Evolutionary conservation across 2,797 vertebrate genomes (phyloP).

Genomic region (Pseudochaenichthys georgianus): DNA sequence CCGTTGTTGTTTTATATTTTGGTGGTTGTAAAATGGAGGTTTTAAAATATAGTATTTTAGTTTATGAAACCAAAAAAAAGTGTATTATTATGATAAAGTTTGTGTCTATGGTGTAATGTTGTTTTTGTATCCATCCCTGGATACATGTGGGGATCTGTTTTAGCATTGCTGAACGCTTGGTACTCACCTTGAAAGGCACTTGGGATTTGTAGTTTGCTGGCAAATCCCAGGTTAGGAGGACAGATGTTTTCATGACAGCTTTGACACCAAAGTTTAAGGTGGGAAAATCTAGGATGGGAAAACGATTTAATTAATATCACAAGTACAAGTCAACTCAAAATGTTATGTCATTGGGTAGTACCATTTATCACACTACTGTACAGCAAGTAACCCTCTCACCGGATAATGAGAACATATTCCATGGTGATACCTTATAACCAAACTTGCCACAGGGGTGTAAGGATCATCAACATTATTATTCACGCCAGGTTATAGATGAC

Average conservation of each 20-base stretch:
- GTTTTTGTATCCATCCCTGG: not conserved
- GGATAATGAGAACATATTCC: conserved; percentile 44
- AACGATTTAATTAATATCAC: conserved; percentile 52
- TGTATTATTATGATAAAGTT: not conserved
- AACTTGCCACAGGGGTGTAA: conserved; percentile 40
- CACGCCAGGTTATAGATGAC: conserved; percentile 59
- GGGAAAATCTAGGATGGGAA: conserved; percentile 89
- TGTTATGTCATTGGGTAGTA: conserved; percentile 49
- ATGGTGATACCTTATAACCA: conserved; percentile 40
- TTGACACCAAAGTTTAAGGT: conserved; percentile 97
- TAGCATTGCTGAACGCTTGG: not conserved
- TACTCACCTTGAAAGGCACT: conserved; percentile 94
- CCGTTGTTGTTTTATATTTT: not conserved
- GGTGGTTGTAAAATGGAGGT: not conserved
- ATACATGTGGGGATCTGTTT: not conserved
- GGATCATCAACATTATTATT: conserved; percentile 59
- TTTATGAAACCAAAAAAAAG: not conserved
- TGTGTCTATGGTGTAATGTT: not conserved
- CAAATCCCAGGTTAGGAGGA: conserved; percentile 98
- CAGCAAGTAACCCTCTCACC: conserved; percentile 24
- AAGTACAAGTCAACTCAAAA: conserved; percentile 25
- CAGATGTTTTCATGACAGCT: conserved; percentile 96
- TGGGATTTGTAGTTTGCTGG: conserved; percentile 95
- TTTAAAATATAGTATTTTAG: not conserved
- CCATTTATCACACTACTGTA: conserved; percentile 56